Evolutionary conservation across 2,113 vertebrate genomes (phyloP).

Genomic region (Canis aureus): DNA sequence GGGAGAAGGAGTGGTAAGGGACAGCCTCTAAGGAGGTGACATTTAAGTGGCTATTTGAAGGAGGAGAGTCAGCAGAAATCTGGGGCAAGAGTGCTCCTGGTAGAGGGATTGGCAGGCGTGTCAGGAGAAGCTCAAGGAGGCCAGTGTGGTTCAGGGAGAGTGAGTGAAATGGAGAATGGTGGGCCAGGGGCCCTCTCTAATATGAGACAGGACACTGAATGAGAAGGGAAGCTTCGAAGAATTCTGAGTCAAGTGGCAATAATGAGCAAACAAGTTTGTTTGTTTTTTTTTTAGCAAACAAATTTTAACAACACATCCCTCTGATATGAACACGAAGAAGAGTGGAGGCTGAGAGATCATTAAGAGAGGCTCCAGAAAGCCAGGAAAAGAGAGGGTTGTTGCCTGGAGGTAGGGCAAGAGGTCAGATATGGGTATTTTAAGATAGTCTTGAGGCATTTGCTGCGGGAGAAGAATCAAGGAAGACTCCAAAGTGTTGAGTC

Average conservation of each 20-base stretch:
- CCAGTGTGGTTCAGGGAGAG: neutral
- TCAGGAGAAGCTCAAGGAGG: neutral
- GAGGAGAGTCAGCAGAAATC: neutral
- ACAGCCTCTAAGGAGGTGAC: neutral
- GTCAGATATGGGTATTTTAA: neutral
- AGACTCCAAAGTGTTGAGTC: neutral
- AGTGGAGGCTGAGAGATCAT: neutral
- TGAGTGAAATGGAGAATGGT: accelerated
- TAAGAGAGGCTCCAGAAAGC: neutral
- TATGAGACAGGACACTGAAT: accelerated
- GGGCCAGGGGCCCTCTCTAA: accelerated
- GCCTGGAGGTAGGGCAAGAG: neutral
- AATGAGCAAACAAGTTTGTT: neutral
- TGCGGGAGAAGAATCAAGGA: neutral
- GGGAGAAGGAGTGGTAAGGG: neutral
- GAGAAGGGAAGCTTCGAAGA: neutral
- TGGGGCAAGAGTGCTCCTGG: neutral
- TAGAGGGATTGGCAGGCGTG: neutral
- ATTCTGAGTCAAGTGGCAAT: neutral
- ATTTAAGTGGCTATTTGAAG: neutral
- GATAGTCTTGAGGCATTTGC: neutral
- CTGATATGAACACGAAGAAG: neutral
- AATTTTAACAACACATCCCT: too few species aligned
- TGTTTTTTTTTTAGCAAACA: too few species aligned
- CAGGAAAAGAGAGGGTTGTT: accelerated